These are phyloP conservation scores for Neocrepidodera transversa DNA, from an alignment of 2,888 invertebrate species.

Conservation along the genomic window DNA sequence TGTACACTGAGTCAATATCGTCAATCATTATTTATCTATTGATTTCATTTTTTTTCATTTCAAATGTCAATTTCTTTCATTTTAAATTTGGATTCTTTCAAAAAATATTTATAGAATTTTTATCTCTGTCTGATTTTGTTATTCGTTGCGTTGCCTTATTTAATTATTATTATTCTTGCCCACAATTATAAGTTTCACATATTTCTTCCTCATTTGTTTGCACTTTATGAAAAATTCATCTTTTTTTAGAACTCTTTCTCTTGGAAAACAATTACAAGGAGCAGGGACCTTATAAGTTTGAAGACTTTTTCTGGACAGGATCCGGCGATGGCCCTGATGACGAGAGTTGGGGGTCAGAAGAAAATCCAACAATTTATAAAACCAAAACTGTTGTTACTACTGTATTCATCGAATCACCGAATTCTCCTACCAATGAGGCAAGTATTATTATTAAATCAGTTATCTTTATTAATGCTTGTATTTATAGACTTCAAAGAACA, in stretches of 20 bases:
- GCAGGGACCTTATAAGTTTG: constrained; percentile 65
- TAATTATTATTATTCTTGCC: no score
- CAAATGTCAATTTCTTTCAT: no score
- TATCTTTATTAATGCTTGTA: background rate
- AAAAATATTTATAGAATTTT: no score
- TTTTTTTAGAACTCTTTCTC: constrained; percentile 51
- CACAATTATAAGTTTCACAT: no score
- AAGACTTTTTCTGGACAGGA: constrained; percentile 91
- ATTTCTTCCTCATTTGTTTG: no score
- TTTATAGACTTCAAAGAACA: constrained; percentile 33
- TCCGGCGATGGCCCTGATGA: constrained; percentile 77
- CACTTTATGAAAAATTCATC: no score
- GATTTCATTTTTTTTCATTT: no score
- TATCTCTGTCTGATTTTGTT: no score
- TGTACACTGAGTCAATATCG: no score
- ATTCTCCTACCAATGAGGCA: constrained; percentile 40
- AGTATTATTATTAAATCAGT: constrained; percentile 6
- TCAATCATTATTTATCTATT: no score
- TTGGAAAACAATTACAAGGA: constrained; percentile 50
- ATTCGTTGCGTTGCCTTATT: no score
- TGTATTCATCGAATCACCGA: constrained; percentile 66
- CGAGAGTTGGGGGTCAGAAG: constrained; percentile 62
- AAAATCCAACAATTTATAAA: constrained; percentile 67
- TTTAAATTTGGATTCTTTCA: no score
- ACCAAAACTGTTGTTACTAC: constrained; percentile 76